phyloP scores from a whole-genome alignment of 2,888 invertebrate genomes.

The Dryocosmus kuriphilus region DNA sequence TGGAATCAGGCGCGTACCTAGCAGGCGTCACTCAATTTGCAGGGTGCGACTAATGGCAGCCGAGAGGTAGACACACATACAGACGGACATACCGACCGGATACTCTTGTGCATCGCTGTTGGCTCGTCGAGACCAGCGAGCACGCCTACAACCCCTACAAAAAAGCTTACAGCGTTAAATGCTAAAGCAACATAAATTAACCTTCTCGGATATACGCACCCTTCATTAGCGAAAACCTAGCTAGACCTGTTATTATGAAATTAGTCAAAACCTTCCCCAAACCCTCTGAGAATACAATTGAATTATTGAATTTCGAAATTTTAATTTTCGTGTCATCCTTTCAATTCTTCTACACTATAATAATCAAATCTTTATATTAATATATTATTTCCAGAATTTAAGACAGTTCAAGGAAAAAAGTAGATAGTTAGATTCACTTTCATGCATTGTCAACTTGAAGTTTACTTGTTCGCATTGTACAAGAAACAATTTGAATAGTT shows the following conservation, averaged over 20 bases:
- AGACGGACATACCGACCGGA: conserved; percentile 50
- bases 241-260: conserved; percentile 24
- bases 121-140: conserved; percentile 34
- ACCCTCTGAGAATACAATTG: not conserved
- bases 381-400: too few relatives aligned
- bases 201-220: conserved; percentile 11
- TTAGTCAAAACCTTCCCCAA: conserved; percentile 16
- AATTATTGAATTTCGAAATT: not conserved
- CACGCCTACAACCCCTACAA: conserved; percentile 35
- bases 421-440: too few relatives aligned
- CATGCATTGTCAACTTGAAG: too few relatives aligned
- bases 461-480: too few relatives aligned
- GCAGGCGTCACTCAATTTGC: conserved; percentile 76
- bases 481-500: too few relatives aligned
- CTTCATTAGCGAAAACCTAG: conserved; percentile 34
- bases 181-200: conserved; percentile 34
- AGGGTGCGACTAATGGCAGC: conserved; percentile 77
- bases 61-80: conserved; percentile 66
- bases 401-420: too few relatives aligned
- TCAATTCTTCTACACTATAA: too few relatives aligned
- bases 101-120: conserved; percentile 30
- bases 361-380: too few relatives aligned
- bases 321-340: not conserved
- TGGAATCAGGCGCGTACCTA: conserved; percentile 76
- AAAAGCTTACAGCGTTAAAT: conserved; percentile 35